A percentile compares a stretch with the other conserved stretches of the same genome.
phyloP scores from a whole-genome alignment of 2,797 vertebrate genomes.

The Echeneis naucrates region DNA sequence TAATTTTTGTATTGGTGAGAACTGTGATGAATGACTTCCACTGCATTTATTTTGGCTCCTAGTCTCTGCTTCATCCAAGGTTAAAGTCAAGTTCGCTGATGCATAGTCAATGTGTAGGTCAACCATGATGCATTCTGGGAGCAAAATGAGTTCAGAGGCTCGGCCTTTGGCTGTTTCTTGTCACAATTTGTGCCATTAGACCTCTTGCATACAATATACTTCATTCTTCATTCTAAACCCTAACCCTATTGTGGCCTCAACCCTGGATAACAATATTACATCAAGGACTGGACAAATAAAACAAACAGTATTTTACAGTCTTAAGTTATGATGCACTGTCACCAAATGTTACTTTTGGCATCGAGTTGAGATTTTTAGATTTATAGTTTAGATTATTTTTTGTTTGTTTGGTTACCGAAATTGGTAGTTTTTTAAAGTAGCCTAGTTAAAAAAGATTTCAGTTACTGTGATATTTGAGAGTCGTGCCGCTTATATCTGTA shows the following conservation, averaged over 20 bases:
- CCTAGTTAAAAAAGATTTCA: not conserved
- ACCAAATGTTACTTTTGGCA: not conserved
- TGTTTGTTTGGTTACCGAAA: not conserved
- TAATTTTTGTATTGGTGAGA: constrained; percentile 10
- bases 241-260: constrained; percentile 14
- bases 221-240: too few relatives aligned
- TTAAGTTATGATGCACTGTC: not conserved
- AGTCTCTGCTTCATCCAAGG: constrained; percentile 43
- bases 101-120: constrained; percentile 77
- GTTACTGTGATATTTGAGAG: not conserved
- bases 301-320: not conserved
- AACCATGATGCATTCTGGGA: constrained; percentile 67
- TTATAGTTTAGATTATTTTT: not conserved
- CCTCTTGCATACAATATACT: not conserved
- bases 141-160: constrained; percentile 46
- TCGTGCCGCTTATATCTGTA: not conserved
- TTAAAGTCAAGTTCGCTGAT: constrained; percentile 63
- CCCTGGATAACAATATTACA: not conserved
- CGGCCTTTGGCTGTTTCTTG: constrained; percentile 64
- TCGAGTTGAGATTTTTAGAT: not conserved
- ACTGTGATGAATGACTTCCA: constrained; percentile 19
- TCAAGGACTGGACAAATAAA: not conserved
- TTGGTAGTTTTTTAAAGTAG: not conserved
- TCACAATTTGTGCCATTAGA: constrained; percentile 40
- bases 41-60: constrained; percentile 46